Percentiles rank a stretch among this genome's conserved stretches.
phyloP scores from a whole-genome alignment of 1,140 invertebrate species.

The Papilio polytes region DNA sequence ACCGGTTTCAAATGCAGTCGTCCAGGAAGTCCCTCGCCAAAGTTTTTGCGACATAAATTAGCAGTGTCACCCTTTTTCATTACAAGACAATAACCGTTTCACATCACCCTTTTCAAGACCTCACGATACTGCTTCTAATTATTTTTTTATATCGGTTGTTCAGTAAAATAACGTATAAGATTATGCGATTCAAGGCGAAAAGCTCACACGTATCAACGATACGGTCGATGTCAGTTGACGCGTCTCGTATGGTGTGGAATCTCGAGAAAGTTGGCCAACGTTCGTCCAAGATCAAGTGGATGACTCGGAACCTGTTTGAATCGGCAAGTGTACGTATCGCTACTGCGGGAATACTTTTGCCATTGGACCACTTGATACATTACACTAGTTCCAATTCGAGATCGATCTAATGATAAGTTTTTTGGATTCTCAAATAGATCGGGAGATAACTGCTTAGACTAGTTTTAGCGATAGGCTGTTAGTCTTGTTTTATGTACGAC shows the following conservation, averaged over 20 bases:
- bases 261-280: conserved; percentile 80
- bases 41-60: background rate
- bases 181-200: conserved; percentile 28
- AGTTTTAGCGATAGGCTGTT: background rate
- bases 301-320: conserved; percentile 75
- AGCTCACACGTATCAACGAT: conserved; percentile 22
- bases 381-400: conserved; percentile 29
- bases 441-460: background rate
- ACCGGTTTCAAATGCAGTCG: no score
- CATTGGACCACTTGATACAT: conserved; percentile 37
- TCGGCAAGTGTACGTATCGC: conserved; percentile 73
- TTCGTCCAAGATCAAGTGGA: conserved; percentile 73
- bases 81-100: background rate
- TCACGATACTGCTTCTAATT: no score
- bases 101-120: background rate
- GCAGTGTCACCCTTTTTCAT: background rate
- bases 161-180: background rate
- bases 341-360: conserved; percentile 33
- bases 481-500: background rate
- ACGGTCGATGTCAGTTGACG: conserved; percentile 46
- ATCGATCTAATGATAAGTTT: conserved; percentile 18
- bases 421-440: conserved; percentile 11
- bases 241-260: conserved; percentile 65
- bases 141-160: background rate
- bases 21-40: background rate